Conservation (phyloP, 2,888 invertebrate genomes). For the Acanthosepion lycidas region DNA sequence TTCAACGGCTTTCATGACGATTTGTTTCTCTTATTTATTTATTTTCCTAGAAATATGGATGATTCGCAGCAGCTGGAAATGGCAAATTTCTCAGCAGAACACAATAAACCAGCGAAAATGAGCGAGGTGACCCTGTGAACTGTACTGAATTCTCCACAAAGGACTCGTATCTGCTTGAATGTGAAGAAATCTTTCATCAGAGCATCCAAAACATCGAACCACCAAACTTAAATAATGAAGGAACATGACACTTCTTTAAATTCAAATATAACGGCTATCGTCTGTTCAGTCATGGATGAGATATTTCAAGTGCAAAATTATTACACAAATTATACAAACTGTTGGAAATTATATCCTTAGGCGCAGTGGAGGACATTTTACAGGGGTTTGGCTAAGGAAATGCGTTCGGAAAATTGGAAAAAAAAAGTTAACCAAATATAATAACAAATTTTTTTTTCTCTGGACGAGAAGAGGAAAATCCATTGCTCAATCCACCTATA, state of each 20-base stretch:
- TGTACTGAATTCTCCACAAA: not conserved
- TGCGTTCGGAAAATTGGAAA: no score
- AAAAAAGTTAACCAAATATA: no score
- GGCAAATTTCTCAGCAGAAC: not conserved
- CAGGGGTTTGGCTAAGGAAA: no score
- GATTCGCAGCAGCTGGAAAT: not conserved
- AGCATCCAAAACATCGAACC: not conserved
- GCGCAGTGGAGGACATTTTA: no score
- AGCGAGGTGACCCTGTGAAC: not conserved
- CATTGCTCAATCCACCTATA: no score
- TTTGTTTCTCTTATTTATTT: not conserved
- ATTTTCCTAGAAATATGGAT: not conserved
- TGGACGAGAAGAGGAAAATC: no score
- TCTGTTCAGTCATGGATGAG: not conserved
- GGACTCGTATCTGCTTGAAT: not conserved
- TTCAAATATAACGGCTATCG: not conserved
- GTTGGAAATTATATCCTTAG: not conserved
- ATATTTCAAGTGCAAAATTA: not conserved
- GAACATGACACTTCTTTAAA: not conserved
- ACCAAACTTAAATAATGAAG: not conserved
- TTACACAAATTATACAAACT: not conserved
- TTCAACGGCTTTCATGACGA: not conserved
- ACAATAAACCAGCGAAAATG: not conserved
- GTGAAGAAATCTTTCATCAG: not conserved
- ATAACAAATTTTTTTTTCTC: no score